phyloP scores from a whole-genome alignment of 2,113 vertebrate species.

The Oryzias woworae region DNA sequence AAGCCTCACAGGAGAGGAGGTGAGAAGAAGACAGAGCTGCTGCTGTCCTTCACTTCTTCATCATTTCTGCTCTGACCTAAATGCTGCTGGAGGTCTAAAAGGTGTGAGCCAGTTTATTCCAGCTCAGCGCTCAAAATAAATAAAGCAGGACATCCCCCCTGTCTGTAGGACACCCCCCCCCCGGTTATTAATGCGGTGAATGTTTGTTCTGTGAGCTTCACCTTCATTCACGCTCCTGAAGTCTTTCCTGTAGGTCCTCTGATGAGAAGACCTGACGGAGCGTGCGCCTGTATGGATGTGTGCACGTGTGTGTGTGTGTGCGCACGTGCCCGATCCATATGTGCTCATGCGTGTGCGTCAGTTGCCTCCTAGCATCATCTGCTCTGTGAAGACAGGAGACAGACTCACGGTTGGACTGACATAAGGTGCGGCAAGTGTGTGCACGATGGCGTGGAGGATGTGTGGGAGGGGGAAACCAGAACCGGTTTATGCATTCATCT shows the following conservation, averaged over 20 bases:
- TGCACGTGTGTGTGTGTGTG: background rate
- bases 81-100: no score
- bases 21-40: no score
- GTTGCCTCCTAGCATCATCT: slow-evolving; percentile 37
- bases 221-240: no score
- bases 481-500: slow-evolving; percentile 54
- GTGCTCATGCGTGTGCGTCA: slow-evolving; percentile 24
- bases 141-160: no score
- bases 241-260: background rate
- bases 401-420: slow-evolving; percentile 33
- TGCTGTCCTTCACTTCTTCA: no score
- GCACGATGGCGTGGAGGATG: slow-evolving; percentile 44
- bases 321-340: slow-evolving; percentile 15
- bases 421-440: slow-evolving; percentile 28
- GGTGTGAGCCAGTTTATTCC: no score
- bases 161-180: no score
- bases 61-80: no score
- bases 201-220: no score
- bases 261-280: slow-evolving; percentile 12
- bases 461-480: slow-evolving; percentile 36
- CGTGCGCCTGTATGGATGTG: background rate
- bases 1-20: no score
- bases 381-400: slow-evolving; percentile 33
- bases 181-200: no score
- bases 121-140: no score